Conservation (phyloP, 2,113 vertebrate genomes). For the Bostrychus sinensis region DNA sequence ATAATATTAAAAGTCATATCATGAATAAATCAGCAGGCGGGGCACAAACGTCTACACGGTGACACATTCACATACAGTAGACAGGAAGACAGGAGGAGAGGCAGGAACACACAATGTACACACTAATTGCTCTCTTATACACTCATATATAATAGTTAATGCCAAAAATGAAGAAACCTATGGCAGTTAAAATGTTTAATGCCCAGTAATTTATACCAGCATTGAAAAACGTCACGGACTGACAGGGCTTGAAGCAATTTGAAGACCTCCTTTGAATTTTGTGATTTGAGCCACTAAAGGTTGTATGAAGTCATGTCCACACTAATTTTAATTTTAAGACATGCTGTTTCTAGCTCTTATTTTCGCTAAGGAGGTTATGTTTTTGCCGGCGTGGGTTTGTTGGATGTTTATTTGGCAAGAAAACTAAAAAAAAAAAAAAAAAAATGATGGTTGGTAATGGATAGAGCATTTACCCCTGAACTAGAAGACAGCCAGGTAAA, state of each 20-base stretch:
- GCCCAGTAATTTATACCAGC: not conserved
- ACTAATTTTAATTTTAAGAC: not conserved
- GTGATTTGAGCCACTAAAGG: not conserved
- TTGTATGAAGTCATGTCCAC: not conserved
- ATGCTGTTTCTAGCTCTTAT: not conserved
- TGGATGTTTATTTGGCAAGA: too few species aligned
- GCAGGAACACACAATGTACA: conserved; percentile 14
- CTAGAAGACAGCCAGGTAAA: too few species aligned
- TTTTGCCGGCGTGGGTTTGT: too few species aligned
- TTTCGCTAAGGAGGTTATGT: not conserved
- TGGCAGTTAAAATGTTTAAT: not conserved
- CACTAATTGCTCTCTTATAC: conserved; percentile 7
- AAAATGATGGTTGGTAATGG: too few species aligned
- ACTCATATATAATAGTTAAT: not conserved
- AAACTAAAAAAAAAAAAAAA: too few species aligned
- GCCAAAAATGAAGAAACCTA: not conserved
- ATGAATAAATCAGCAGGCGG: conserved; percentile 77
- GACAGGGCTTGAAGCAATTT: not conserved
- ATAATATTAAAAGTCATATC: conserved; percentile 80
- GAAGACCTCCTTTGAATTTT: not conserved
- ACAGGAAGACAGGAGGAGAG: conserved; percentile 16
- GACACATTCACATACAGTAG: conserved; percentile 59
- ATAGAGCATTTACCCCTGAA: too few species aligned
- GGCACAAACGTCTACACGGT: conserved; percentile 50
- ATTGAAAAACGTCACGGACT: conserved; percentile 3